These are phyloP conservation scores for Eptatretus atami DNA, from an alignment of 2,797 vertebrate genomes.

Conservation along the genomic window DNA sequence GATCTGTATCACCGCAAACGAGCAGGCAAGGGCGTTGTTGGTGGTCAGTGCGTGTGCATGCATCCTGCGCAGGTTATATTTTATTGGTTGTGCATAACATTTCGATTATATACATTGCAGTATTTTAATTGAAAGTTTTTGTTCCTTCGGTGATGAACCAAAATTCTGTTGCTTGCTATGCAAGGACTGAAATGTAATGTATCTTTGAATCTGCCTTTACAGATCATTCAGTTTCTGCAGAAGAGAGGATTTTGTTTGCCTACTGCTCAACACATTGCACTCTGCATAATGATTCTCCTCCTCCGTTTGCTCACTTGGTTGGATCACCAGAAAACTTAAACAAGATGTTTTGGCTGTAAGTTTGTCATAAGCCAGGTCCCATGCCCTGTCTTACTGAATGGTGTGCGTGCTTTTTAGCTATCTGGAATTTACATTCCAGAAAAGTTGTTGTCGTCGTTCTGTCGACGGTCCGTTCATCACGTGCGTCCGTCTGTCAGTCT, in stretches of 20 bases:
- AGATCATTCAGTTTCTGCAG: conserved; percentile 65
- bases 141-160: no score
- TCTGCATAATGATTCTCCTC: conserved; percentile 88
- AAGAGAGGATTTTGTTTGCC: conserved; percentile 47
- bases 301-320: conserved; percentile 79
- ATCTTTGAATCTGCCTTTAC: not conserved
- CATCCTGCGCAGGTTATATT: not conserved
- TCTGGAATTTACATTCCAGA: no score
- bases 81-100: not conserved
- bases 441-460: no score
- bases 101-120: not conserved
- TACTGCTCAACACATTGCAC: conserved; percentile 74
- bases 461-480: no score
- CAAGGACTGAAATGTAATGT: no score
- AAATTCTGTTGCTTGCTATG: no score
- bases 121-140: not conserved
- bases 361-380: not conserved
- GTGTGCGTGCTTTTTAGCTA: not conserved
- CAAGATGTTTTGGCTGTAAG: conserved; percentile 70
- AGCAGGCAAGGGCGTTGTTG: conserved; percentile 28
- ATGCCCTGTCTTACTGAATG: not conserved
- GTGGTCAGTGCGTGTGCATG: no score
- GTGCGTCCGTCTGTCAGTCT: no score
- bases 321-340: conserved; percentile 40
- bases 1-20: conserved; percentile 67